Evolutionary conservation across 2,797 vertebrate species (phyloP).

Genomic region (Typhlichthys eigenmanni): DNA sequence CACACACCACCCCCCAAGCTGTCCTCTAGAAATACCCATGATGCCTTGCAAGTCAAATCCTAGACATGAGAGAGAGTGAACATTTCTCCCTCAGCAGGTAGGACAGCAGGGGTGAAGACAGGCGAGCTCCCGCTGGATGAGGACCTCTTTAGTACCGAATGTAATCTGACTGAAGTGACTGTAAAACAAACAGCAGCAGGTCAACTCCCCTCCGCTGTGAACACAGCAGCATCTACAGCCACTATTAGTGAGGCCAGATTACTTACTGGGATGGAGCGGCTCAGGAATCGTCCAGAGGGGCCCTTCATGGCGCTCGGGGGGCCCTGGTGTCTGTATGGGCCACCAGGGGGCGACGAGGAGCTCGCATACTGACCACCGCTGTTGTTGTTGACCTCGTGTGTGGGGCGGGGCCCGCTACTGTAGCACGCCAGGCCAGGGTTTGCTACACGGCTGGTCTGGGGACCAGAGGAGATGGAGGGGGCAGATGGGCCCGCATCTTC

Average conservation of each 20-base stretch:
- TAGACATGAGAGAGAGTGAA: neutral
- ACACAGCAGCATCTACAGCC: neutral
- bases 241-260: conserved; percentile 12
- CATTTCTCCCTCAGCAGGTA: conserved; percentile 23
- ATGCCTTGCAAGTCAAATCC: no score
- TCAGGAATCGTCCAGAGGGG: conserved; percentile 84
- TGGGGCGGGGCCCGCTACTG: conserved; percentile 68
- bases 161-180: conserved; percentile 93
- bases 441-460: conserved; percentile 60
- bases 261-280: conserved; percentile 96
- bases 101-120: neutral
- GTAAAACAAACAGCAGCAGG: conserved; percentile 45
- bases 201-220: neutral
- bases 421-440: conserved; percentile 70
- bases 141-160: conserved; percentile 82
- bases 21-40: neutral
- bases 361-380: conserved; percentile 64
- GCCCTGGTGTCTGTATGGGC: conserved; percentile 12
- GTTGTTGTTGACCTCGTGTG: conserved; percentile 87
- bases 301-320: conserved; percentile 36
- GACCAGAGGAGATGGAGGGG: conserved; percentile 43
- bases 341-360: conserved; percentile 20
- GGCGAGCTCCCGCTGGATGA: neutral
- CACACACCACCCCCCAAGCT: neutral
- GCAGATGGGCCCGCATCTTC: conserved; percentile 67